Percentiles rank a stretch among this genome's conserved stretches.
Evolutionary conservation across 2,113 vertebrate genomes (phyloP).

Genomic region (Chiloscyllium plagiosum): DNA sequence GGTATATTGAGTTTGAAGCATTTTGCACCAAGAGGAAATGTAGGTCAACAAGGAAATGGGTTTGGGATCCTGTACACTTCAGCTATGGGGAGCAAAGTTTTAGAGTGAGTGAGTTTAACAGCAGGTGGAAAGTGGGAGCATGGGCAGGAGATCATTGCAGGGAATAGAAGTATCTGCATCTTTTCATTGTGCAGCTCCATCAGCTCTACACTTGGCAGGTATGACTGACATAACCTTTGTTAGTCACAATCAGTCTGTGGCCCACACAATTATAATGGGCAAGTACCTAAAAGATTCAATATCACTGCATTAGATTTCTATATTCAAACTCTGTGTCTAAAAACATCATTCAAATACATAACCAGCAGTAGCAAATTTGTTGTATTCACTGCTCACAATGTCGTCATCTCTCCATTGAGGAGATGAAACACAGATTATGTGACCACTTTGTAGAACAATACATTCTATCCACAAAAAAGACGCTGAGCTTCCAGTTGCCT

Average conservation of each 20-base stretch:
- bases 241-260: neutral
- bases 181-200: neutral
- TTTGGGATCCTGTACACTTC: neutral
- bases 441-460: no score
- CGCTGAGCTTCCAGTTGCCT: no score
- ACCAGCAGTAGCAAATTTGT: neutral
- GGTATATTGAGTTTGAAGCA: neutral
- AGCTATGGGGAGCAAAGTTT: neutral
- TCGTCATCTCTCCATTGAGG: no score
- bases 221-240: neutral
- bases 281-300: neutral
- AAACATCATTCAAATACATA: neutral
- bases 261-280: neutral
- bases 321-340: neutral
- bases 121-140: neutral
- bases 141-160: neutral
- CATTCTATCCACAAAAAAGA: no score
- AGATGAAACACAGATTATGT: no score
- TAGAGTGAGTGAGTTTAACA: neutral
- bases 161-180: neutral
- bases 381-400: no score
- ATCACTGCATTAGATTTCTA: neutral
- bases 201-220: neutral
- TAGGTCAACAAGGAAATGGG: neutral
- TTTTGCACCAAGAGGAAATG: neutral